phyloP scores from a whole-genome alignment of 2,113 vertebrate genomes.

The Lophotis ruficrista region DNA sequence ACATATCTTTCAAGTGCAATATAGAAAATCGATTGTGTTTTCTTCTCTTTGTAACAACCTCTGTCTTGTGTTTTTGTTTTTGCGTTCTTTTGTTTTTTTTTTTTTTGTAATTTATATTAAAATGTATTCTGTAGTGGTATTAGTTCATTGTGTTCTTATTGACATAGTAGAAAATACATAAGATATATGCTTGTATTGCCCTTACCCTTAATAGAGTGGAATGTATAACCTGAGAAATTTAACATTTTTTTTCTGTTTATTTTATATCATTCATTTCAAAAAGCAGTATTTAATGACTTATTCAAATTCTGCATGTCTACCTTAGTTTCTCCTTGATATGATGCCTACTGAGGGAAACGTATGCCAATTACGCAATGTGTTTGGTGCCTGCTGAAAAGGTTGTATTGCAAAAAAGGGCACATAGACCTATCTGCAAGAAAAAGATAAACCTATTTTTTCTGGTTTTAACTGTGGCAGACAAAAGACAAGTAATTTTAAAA shows the following conservation, averaged over 20 bases:
- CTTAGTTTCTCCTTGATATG: neutral
- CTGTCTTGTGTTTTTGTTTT: neutral
- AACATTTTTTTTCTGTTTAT: neutral
- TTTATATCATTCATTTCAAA: neutral
- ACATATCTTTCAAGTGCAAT: neutral
- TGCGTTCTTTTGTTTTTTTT: too few relatives aligned
- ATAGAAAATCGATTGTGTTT: neutral
- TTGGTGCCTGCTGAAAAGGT: neutral
- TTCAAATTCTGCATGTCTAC: neutral
- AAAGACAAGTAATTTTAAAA: conserved; percentile 29
- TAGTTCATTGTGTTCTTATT: neutral
- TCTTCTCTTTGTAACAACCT: neutral
- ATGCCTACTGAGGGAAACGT: neutral
- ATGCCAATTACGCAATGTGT: conserved; percentile 14
- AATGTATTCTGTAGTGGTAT: neutral
- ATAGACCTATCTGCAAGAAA: neutral
- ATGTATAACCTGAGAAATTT: neutral
- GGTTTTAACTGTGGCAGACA: neutral
- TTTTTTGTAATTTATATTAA: neutral
- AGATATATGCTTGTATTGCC: neutral
- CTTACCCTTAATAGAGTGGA: neutral
- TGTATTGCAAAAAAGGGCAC: neutral
- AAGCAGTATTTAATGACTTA: neutral
- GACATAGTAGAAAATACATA: neutral
- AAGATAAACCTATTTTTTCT: neutral